A percentile compares a stretch with the other conserved stretches of the same genome.
These are phyloP conservation scores for Trissolcus brochymenae DNA, from an alignment of 2,888 invertebrate species.

Conservation along the genomic window DNA sequence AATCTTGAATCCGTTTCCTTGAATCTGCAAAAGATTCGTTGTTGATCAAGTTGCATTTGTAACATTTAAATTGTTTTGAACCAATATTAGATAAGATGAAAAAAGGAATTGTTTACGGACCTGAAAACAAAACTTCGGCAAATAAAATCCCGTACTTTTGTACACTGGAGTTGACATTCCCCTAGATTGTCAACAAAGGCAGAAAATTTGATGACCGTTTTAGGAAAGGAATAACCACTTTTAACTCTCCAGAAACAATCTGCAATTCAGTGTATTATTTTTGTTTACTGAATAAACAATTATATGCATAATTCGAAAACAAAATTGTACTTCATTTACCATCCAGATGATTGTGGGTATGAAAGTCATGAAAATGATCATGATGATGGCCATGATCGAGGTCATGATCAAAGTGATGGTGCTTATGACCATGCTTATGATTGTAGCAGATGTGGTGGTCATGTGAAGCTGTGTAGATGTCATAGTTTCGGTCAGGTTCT, in stretches of 20 bases:
- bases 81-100: background rate
- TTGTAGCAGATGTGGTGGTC: slow-evolving; percentile 38
- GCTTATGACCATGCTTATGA: slow-evolving; percentile 43
- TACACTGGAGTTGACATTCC: slow-evolving; percentile 88
- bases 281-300: background rate
- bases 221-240: slow-evolving; percentile 83
- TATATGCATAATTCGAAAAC: background rate
- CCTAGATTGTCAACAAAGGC: slow-evolving; percentile 82
- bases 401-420: slow-evolving; percentile 64
- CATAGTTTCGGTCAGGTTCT: slow-evolving; percentile 85
- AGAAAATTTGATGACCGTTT: slow-evolving; percentile 81
- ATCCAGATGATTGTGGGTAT: slow-evolving; percentile 16
- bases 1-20: slow-evolving; percentile 77
- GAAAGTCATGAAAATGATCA: slow-evolving; percentile 7
- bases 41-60: too few species aligned
- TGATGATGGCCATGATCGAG: slow-evolving; percentile 61
- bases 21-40: slow-evolving; percentile 26
- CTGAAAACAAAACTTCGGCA: slow-evolving; percentile 89
- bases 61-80: too few species aligned
- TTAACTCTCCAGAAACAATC: slow-evolving; percentile 91
- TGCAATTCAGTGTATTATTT: slow-evolving; percentile 71
- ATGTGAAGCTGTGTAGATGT: slow-evolving; percentile 85
- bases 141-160: slow-evolving; percentile 84
- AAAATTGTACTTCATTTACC: slow-evolving; percentile 10
- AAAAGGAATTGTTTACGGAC: slow-evolving; percentile 74